Conservation (phyloP, 1,140 invertebrate species). For the Choristoneura fumiferana region DNA sequence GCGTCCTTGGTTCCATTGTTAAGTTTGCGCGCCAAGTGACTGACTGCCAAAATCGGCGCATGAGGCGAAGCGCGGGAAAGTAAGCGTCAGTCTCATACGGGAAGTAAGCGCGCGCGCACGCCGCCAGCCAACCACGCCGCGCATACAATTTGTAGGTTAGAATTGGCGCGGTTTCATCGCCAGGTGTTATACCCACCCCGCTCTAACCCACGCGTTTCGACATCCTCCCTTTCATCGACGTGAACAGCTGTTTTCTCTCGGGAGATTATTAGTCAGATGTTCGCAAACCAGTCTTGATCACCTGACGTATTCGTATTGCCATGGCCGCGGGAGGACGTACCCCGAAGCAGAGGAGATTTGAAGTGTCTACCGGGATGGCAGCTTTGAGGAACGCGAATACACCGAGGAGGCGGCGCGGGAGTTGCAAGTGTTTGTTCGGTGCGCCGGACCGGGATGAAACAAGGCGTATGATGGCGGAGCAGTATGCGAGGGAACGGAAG, state of each 20-base stretch:
- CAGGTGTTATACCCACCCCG: conserved; percentile 63
- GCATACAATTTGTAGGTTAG: conserved; percentile 63
- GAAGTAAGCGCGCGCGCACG: conserved; percentile 58
- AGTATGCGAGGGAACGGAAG: conserved; percentile 66
- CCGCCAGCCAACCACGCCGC: conserved; percentile 30
- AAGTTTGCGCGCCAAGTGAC: conserved; percentile 71
- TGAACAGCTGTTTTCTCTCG: conserved; percentile 75
- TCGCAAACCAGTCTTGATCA: conserved; percentile 68
- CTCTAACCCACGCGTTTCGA: conserved; percentile 38
- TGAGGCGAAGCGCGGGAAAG: conserved; percentile 67
- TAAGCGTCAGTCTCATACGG: conserved; percentile 59
- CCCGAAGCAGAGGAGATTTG: conserved; percentile 67
- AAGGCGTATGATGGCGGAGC: conserved; percentile 60
- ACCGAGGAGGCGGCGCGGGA: conserved; percentile 60
- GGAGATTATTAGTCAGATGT: conserved; percentile 75
- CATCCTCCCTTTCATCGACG: conserved; percentile 50
- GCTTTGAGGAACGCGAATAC: conserved; percentile 53
- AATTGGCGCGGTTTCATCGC: conserved; percentile 68
- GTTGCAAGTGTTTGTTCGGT: conserved; percentile 70
- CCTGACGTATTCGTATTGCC: conserved; percentile 51
- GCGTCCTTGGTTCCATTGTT: conserved; percentile 70
- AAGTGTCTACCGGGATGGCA: conserved; percentile 57
- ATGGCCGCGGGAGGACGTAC: conserved; percentile 70
- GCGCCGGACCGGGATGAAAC: conserved; percentile 69
- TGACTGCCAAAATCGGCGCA: conserved; percentile 64